A percentile compares a stretch with the other conserved stretches of the same genome.
Conservation (phyloP, 2,113 vertebrate species). For the Onychostoma macrolepis region DNA sequence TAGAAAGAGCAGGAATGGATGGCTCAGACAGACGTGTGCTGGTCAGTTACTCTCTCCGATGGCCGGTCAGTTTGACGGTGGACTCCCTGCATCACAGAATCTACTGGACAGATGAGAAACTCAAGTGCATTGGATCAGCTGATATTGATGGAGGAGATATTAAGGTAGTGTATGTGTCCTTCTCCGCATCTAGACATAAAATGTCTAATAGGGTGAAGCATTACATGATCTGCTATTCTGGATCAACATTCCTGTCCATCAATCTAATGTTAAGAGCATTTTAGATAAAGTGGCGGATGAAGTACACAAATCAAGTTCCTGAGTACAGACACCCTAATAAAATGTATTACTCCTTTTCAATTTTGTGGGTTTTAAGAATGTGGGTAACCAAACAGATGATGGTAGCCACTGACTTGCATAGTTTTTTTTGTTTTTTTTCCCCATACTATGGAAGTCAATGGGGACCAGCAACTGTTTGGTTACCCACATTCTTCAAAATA, state of each 20-base stretch:
- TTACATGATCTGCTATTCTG: background rate
- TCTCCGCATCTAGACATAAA: background rate
- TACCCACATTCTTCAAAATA: no score
- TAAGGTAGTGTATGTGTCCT: slow-evolving; percentile 67
- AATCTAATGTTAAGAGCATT: background rate
- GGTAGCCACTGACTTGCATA: no score
- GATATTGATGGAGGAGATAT: slow-evolving; percentile 81
- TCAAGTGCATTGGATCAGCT: slow-evolving; percentile 82
- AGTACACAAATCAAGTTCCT: background rate
- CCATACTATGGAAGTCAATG: no score
- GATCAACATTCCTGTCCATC: background rate
- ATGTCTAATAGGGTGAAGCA: background rate
- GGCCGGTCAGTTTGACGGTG: slow-evolving; percentile 86
- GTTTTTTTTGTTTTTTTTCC: no score
- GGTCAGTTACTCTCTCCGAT: slow-evolving; percentile 79
- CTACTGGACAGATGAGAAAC: slow-evolving; percentile 91
- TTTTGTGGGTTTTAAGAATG: background rate
- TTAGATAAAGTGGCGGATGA: background rate
- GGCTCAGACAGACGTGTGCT: slow-evolving; percentile 77
- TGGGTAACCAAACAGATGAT: no score
- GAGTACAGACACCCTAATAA: background rate
- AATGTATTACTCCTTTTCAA: background rate
- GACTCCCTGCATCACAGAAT: slow-evolving; percentile 79
- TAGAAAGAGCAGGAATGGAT: slow-evolving; percentile 88
- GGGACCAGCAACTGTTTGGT: no score